Percentiles rank a stretch among this genome's conserved stretches.
Evolutionary conservation across 1,140 invertebrate genomes (phyloP).

Genomic region (Mya arenaria): DNA sequence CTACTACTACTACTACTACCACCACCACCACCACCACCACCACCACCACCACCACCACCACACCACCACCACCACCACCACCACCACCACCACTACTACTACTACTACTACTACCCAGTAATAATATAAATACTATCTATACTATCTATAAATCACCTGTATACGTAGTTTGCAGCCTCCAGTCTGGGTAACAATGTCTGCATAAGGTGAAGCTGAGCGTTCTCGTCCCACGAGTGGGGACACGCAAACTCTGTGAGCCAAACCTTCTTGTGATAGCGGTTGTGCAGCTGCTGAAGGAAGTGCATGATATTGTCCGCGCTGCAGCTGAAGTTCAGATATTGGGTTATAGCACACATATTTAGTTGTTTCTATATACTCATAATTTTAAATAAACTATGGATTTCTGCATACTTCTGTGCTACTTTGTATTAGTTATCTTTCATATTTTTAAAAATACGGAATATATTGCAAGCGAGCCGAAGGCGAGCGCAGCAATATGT

Average conservation of each 20-base stretch:
- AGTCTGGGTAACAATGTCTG: constrained; percentile 50
- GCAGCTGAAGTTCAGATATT: constrained; percentile 50
- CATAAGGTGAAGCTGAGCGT: constrained; percentile 55
- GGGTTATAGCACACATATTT: too few species aligned
- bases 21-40: not conserved
- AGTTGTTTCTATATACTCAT: too few species aligned
- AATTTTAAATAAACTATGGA: too few species aligned
- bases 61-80: not conserved
- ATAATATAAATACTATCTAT: too few species aligned
- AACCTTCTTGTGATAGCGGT: constrained; percentile 55
- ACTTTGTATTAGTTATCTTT: too few species aligned
- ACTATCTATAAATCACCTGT: constrained; percentile 22
- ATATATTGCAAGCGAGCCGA: too few species aligned
- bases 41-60: not conserved
- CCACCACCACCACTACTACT: not conserved
- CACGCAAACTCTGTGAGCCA: constrained; percentile 65
- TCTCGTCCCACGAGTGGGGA: constrained; percentile 17
- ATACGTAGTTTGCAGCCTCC: constrained; percentile 52
- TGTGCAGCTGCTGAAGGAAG: constrained; percentile 49
- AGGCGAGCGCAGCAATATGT: too few species aligned
- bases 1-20: not conserved
- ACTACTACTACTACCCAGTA: not conserved
- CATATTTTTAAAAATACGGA: too few species aligned
- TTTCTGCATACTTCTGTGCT: too few species aligned
- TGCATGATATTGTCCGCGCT: constrained; percentile 54